Evolutionary conservation across 2,113 vertebrate genomes (phyloP).

Genomic region (Poeciliopsis turrubarensis): DNA sequence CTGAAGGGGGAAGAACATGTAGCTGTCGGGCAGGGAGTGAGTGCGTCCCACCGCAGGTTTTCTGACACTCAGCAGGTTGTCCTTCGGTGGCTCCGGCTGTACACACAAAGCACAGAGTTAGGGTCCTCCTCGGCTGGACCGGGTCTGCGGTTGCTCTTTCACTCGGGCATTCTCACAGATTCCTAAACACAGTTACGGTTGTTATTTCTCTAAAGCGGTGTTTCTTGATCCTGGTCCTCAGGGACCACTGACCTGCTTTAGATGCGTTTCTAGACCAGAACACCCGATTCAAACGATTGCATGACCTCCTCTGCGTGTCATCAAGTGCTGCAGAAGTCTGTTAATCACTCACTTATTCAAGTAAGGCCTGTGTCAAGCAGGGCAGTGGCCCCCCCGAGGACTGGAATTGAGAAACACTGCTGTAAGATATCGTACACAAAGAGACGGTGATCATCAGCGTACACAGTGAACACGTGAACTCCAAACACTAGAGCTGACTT

Average conservation of each 20-base stretch:
- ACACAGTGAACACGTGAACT: conserved; percentile 60
- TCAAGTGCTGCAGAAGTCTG: too few relatives aligned
- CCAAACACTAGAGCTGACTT: conserved; percentile 47
- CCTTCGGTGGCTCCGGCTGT: conserved; percentile 77
- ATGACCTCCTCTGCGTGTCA: too few relatives aligned
- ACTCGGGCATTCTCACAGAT: conserved; percentile 16
- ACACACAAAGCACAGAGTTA: conserved; percentile 35
- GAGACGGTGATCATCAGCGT: conserved; percentile 58
- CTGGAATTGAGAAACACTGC: too few relatives aligned
- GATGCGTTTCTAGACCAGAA: too few relatives aligned
- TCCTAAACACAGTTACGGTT: conserved; percentile 43
- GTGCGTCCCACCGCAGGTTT: conserved; percentile 92
- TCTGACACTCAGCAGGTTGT: conserved; percentile 86
- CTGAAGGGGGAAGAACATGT: conserved; percentile 86
- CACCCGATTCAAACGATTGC: too few relatives aligned
- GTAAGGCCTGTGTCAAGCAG: too few relatives aligned
- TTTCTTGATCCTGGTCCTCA: too few relatives aligned
- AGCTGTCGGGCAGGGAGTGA: conserved; percentile 96
- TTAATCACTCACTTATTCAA: too few relatives aligned
- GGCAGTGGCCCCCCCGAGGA: too few relatives aligned
- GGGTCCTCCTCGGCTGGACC: not conserved
- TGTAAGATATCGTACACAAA: conserved; percentile 31
- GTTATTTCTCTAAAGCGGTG: not conserved
- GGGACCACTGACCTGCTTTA: too few relatives aligned
- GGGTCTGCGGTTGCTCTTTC: conserved; percentile 14